These are phyloP conservation scores for Graphium colonna DNA, from an alignment of 2,888 invertebrate species.

Conservation along the genomic window DNA sequence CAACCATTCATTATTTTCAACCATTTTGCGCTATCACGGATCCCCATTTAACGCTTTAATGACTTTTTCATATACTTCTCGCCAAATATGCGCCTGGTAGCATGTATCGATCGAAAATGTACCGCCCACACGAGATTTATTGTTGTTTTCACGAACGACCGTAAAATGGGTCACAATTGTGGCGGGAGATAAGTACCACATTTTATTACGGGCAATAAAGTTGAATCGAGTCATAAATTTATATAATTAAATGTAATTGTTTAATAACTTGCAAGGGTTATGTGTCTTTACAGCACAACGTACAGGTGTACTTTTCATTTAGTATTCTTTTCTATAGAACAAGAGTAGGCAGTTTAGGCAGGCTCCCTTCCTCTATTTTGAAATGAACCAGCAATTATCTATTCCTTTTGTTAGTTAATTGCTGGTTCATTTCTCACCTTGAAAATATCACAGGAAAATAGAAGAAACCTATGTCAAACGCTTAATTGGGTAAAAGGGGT, in stretches of 20 bases:
- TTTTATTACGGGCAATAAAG: neutral
- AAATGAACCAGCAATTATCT: no score
- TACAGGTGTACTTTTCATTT: no score
- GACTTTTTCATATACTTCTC: conserved; percentile 40
- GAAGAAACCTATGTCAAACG: no score
- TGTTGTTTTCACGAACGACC: conserved; percentile 34
- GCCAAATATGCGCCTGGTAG: conserved; percentile 52
- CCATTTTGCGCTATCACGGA: conserved; percentile 43
- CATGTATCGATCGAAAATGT: conserved; percentile 40
- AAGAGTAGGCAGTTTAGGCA: no score
- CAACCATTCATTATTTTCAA: conserved; percentile 25
- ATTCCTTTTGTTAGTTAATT: no score
- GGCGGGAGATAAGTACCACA: conserved; percentile 41
- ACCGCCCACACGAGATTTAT: conserved; percentile 50
- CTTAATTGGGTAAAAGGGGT: no score
- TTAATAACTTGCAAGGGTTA: neutral
- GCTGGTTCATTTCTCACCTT: no score
- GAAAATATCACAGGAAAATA: no score
- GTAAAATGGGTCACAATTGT: conserved; percentile 41
- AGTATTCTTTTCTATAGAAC: no score
- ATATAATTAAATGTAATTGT: neutral
- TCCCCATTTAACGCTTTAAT: conserved; percentile 52
- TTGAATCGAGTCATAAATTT: no score
- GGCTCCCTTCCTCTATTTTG: no score
- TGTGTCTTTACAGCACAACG: no score